These are phyloP conservation scores for Coreius guichenoti DNA, from an alignment of 2,797 vertebrate genomes.

Conservation along the genomic window DNA sequence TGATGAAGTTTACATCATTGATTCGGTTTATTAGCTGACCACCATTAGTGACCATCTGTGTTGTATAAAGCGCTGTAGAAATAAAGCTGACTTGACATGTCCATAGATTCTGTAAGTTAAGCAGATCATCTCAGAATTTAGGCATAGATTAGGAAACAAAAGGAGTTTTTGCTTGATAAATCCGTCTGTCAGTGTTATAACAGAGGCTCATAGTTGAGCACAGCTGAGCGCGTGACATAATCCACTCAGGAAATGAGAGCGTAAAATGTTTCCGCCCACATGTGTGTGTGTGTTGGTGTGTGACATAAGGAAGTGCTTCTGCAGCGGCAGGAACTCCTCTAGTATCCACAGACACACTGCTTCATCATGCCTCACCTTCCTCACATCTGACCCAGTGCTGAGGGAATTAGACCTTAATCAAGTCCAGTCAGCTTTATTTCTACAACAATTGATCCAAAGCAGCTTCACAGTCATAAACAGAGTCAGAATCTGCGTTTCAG, in stretches of 20 bases:
- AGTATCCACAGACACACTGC: conserved; percentile 54
- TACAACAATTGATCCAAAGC: neutral
- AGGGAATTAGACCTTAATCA: neutral
- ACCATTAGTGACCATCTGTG: neutral
- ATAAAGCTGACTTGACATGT: neutral
- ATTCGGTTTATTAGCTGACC: neutral
- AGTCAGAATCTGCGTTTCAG: neutral
- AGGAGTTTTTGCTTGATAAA: neutral
- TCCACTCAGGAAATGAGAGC: conserved; percentile 26
- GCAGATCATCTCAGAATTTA: neutral
- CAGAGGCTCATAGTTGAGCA: neutral
- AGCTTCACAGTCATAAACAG: neutral
- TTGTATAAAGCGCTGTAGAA: neutral
- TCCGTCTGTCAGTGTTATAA: neutral
- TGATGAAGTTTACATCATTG: neutral
- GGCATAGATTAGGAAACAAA: neutral
- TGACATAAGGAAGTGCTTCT: conserved; percentile 12
- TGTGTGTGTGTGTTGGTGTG: neutral
- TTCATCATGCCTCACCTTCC: conserved; percentile 5
- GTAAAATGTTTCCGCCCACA: conserved; percentile 23
- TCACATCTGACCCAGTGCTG: no score
- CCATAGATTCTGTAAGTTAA: neutral
- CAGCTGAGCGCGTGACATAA: conserved; percentile 10
- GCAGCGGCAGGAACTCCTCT: neutral
- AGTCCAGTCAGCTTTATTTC: neutral